Conservation (phyloP, 53 echinoderm and acorn worm species). For the Mesocentrotus franciscanus region DNA sequence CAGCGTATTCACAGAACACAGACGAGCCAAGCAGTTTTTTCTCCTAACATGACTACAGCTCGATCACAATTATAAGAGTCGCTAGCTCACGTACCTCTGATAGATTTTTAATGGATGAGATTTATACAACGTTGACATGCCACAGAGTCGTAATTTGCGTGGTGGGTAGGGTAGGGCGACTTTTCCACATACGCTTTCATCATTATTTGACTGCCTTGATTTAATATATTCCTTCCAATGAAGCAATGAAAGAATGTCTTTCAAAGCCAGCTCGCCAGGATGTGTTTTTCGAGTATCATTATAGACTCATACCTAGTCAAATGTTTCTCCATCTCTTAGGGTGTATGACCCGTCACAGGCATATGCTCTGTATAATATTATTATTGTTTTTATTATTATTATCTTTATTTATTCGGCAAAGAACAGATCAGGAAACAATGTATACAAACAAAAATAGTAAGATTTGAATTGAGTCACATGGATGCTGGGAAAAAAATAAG, state of each 20-base stretch:
- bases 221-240: conserved; percentile 38
- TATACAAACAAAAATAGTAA: no score
- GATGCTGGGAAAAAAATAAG: no score
- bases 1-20: background rate
- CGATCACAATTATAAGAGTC: conserved; percentile 25
- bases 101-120: conserved; percentile 26
- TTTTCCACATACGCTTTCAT: conserved; percentile 21
- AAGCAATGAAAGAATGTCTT: conserved; percentile 44
- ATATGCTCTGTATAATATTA: no score
- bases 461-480: no score
- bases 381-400: no score
- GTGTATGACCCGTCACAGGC: background rate
- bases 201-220: conserved; percentile 24
- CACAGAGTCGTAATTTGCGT: background rate
- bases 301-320: background rate
- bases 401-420: no score
- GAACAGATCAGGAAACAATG: no score
- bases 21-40: background rate
- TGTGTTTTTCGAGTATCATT: conserved; percentile 13
- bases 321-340: background rate
- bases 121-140: background rate
- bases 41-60: background rate
- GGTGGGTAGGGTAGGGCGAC: conserved; percentile 6
- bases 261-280: background rate
- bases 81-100: background rate